Evolutionary conservation across 2,113 vertebrate species (phyloP).

Genomic region (Dromiciops gliroides): DNA sequence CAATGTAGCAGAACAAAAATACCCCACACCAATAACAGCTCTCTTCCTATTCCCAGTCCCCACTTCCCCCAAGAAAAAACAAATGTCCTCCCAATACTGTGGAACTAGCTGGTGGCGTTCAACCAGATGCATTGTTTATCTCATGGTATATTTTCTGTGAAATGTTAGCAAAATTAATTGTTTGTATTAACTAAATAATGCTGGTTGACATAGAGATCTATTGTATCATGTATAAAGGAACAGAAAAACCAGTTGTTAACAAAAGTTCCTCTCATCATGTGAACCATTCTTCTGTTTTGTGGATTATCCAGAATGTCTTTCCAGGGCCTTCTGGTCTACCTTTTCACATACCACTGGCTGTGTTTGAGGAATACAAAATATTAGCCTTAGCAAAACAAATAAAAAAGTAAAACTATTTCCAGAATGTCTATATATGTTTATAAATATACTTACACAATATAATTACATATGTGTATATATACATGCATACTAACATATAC

Average conservation of each 20-base stretch:
- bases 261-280: background rate
- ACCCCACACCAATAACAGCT: background rate
- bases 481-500: background rate
- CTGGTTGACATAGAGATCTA: background rate
- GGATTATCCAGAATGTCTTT: background rate
- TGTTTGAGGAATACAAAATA: constrained; percentile 21
- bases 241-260: background rate
- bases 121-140: background rate
- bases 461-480: background rate
- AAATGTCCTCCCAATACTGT: too few species aligned
- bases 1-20: background rate
- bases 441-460: background rate
- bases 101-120: background rate
- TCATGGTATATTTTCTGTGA: background rate
- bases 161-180: background rate
- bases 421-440: background rate
- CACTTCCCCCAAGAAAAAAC: background rate
- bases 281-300: background rate
- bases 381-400: background rate
- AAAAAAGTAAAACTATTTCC: constrained; percentile 15
- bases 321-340: background rate
- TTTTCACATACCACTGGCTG: background rate
- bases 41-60: background rate
- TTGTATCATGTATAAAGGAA: background rate
- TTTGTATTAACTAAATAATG: background rate